Base-by-base conservation (phyloP, 2,113 vertebrate genomes). In the Epinephelus moara region DNA sequence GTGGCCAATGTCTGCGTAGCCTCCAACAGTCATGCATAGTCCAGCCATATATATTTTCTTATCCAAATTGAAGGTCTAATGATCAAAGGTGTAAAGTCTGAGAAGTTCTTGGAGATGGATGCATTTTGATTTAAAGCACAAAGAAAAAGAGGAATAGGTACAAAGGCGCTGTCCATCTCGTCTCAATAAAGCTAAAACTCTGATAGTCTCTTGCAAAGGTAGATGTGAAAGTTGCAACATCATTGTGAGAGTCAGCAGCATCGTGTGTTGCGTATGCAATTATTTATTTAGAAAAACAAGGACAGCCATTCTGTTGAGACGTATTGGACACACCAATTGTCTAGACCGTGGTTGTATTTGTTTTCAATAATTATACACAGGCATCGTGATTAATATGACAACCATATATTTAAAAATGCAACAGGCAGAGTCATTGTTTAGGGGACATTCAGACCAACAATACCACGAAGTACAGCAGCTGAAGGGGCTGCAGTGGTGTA, bases 291-390 rank as follows among this genome's bases (percentile, higher is more conserved):
- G 21, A 33, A 47, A 42, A 18, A 33, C 23, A 1, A n/a, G 12
- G 13, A 64, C 6, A 56, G 13, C 12, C 62, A 10, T 47, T 70
- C 19, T 52, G 14, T 11, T 53, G n/a, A 12, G 12, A 33, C 42
- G 15, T 55, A 27, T 14, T 17, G 23, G 30, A 64, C 50, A 33
- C 61, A 7, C 10, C 0, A 1, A 4, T 52, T 10, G 50, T 80
- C 72, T 72, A 75, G 73, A 85, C 72, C 2, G 4, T 37, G 18
- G 45, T 59, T 30, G 59, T 75, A 25, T 67, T 62, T 62, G 40
- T 73, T 68, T 49, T 18, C n/a, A 8, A 25, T 61, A 72, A 72
- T 81, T 62, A 77, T 33, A 71, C 25, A 21, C 47, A 47, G 59
- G 5, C 64, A 63, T 64, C 3, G 25, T 23, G 59, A 37, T 52